A percentile compares a stretch with the other conserved stretches of the same genome.
Evolutionary conservation across 2,888 invertebrate species (phyloP).

Genomic region (Drosophila quinaria): DNA sequence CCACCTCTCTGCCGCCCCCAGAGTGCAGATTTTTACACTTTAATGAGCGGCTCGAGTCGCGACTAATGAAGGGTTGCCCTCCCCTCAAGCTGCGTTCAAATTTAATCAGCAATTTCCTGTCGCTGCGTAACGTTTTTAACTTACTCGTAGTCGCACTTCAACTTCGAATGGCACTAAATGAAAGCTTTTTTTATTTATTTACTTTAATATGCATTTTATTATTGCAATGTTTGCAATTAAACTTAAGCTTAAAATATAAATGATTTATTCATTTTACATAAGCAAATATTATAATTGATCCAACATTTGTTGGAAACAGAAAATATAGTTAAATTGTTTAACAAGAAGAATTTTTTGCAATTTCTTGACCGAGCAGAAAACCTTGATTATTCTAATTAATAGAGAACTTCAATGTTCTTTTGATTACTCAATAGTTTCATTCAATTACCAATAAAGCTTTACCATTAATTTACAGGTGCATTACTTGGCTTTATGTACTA

Average conservation of each 20-base stretch:
- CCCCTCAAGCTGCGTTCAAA: slow-evolving; percentile 41
- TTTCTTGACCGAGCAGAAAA: no score
- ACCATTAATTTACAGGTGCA: neutral
- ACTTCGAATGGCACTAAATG: slow-evolving; percentile 15
- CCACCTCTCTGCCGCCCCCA: slow-evolving; percentile 34
- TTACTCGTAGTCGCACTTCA: neutral
- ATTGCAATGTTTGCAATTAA: no score
- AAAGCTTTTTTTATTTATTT: neutral
- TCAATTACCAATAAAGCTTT: neutral
- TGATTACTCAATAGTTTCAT: no score
- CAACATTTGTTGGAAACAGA: no score
- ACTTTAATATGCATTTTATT: no score
- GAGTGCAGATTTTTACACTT: slow-evolving; percentile 58
- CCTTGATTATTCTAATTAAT: no score
- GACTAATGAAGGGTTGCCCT: slow-evolving; percentile 69
- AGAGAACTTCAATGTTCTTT: no score
- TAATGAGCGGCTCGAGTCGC: slow-evolving; percentile 59
- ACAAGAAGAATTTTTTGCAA: no score
- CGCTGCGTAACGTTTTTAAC: slow-evolving; percentile 23
- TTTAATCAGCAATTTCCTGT: slow-evolving; percentile 71
- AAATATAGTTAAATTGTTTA: no score
- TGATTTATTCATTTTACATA: no score
- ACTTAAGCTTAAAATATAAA: no score
- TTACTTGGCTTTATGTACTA: neutral
- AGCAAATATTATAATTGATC: no score